Conservation (phyloP, 2,797 vertebrate genomes). For the Pyrrhura leucotis region DNA sequence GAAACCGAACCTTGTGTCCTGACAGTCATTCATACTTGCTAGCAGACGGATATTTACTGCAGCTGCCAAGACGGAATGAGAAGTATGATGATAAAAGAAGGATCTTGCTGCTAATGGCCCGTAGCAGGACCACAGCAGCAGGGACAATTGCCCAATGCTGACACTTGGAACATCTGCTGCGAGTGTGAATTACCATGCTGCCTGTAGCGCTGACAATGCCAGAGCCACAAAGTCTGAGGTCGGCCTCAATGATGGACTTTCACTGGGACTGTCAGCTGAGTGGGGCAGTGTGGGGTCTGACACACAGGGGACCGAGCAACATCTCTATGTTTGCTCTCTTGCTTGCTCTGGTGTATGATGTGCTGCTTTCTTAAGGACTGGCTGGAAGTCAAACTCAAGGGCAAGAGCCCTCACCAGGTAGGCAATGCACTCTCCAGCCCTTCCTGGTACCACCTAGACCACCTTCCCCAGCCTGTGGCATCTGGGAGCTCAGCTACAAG, state of each 20-base stretch:
- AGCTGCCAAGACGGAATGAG: neutral
- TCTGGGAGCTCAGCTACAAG: neutral
- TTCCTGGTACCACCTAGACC: neutral
- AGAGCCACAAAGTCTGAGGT: neutral
- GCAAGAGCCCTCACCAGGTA: neutral
- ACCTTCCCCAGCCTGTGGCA: neutral
- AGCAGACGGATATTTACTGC: neutral
- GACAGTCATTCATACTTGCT: rapidly evolving
- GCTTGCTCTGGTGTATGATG: neutral
- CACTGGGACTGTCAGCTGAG: neutral
- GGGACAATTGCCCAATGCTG: neutral
- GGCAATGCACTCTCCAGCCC: neutral
- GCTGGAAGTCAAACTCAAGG: neutral
- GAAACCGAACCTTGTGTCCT: rapidly evolving
- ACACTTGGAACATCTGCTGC: neutral
- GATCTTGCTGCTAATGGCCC: neutral
- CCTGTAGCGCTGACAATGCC: rapidly evolving
- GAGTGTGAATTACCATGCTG: neutral
- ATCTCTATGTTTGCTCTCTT: neutral
- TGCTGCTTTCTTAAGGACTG: neutral
- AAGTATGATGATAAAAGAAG: neutral
- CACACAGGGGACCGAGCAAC: neutral
- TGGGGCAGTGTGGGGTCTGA: rapidly evolving
- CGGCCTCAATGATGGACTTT: neutral
- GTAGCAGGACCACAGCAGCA: neutral